Percentiles rank a stretch among this genome's conserved stretches.
These are phyloP conservation scores for Jordanella pulchra DNA, from an alignment of 2,797 vertebrate species.

Conservation along the genomic window DNA sequence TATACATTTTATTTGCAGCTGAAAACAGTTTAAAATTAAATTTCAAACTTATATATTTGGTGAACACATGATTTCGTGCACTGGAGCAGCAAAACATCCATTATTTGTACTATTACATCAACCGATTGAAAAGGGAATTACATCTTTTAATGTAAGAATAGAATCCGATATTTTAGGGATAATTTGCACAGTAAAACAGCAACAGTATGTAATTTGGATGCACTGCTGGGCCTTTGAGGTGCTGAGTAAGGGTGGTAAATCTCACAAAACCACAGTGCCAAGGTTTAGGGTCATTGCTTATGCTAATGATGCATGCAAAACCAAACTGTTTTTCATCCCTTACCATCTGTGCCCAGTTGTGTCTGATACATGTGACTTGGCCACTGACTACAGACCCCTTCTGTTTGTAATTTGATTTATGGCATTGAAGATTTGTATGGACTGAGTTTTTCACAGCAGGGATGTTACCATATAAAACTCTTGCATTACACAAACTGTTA, in stretches of 20 bases:
- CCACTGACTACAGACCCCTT: constrained; percentile 21
- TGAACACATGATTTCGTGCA: neutral
- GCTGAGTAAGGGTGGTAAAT: constrained; percentile 48
- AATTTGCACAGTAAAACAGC: neutral
- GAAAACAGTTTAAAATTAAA: neutral
- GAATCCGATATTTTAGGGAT: constrained; percentile 10
- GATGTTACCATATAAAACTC: neutral
- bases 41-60: neutral
- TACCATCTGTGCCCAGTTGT: constrained; percentile 60
- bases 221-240: constrained; percentile 26
- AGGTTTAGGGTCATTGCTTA: constrained; percentile 58
- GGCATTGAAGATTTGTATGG: constrained; percentile 6
- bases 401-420: constrained; percentile 54
- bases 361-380: constrained; percentile 37
- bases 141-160: neutral
- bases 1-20: neutral
- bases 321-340: constrained; percentile 60
- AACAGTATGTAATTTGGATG: constrained; percentile 11
- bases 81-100: neutral
- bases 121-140: too few species aligned
- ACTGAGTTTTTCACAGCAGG: neutral
- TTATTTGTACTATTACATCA: neutral
- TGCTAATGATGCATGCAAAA: constrained; percentile 68
- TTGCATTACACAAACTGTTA: neutral
- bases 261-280: constrained; percentile 44